Evolutionary conservation across 2,888 invertebrate genomes (phyloP).

Genomic region (Meandrusa payeni): DNA sequence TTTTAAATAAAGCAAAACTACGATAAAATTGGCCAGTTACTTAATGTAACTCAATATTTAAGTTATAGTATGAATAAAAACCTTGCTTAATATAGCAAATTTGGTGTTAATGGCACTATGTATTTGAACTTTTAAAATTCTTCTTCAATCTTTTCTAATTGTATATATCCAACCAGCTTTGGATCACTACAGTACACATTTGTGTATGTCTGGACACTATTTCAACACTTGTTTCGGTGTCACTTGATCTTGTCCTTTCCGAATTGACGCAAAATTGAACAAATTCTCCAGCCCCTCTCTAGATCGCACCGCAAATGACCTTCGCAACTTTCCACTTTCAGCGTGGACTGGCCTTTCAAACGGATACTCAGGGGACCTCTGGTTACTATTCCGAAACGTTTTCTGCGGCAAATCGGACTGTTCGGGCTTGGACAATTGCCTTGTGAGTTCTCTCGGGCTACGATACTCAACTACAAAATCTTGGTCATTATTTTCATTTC

Average conservation of each 20-base stretch:
- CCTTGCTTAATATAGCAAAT: too few relatives aligned
- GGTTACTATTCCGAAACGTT: slow-evolving; percentile 35
- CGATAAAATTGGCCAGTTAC: too few relatives aligned
- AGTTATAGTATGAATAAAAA: too few relatives aligned
- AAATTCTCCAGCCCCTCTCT: slow-evolving; percentile 71
- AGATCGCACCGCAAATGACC: slow-evolving; percentile 70
- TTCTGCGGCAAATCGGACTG: slow-evolving; percentile 35
- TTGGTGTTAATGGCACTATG: too few relatives aligned
- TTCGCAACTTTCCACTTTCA: slow-evolving; percentile 63
- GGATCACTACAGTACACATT: slow-evolving; percentile 12
- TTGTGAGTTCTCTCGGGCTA: slow-evolving; percentile 40
- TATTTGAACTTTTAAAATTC: too few relatives aligned
- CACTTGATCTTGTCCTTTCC: slow-evolving; percentile 52
- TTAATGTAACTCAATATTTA: too few relatives aligned
- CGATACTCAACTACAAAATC: slow-evolving; percentile 50
- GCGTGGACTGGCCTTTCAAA: slow-evolving; percentile 53
- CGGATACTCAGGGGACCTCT: slow-evolving; percentile 54
- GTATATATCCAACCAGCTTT: too few relatives aligned
- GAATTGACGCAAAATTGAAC: slow-evolving; percentile 54
- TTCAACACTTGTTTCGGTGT: slow-evolving; percentile 52
- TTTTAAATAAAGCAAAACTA: too few relatives aligned
- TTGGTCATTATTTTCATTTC: slow-evolving; percentile 35
- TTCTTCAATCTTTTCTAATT: too few relatives aligned
- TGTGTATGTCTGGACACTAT: too few relatives aligned
- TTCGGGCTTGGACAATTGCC: slow-evolving; percentile 53